Evolutionary conservation across 1,140 invertebrate genomes (phyloP).

Genomic region (Cecropterus lyciades): DNA sequence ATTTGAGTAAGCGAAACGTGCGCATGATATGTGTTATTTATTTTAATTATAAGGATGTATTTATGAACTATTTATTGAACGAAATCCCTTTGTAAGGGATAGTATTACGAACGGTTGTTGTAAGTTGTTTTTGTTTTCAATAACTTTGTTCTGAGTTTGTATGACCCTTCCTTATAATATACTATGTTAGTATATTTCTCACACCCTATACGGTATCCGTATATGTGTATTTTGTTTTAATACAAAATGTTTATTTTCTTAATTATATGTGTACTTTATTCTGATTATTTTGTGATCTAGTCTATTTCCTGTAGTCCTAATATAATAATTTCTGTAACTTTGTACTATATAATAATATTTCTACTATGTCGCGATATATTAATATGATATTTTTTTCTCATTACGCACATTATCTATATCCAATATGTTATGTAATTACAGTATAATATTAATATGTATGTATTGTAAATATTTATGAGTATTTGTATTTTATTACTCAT

Average conservation of each 20-base stretch:
- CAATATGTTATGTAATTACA: no score
- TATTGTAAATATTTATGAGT: no score
- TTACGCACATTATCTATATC: no score
- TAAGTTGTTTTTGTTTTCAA: conserved; percentile 71
- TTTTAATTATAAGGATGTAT: conserved; percentile 70
- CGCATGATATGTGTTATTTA: conserved; percentile 57
- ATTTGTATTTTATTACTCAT: no score
- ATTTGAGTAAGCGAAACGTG: conserved; percentile 36
- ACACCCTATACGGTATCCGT: conserved; percentile 81
- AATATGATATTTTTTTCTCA: conserved; percentile 21
- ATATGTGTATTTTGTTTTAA: conserved; percentile 74
- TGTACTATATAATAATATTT: conserved; percentile 36
- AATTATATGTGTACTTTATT: conserved; percentile 38
- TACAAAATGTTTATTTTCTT: conserved; percentile 54
- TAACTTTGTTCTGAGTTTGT: conserved; percentile 75
- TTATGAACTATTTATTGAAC: conserved; percentile 63
- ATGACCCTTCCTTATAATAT: conserved; percentile 67
- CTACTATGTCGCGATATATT: conserved; percentile 25
- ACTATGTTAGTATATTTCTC: conserved; percentile 79
- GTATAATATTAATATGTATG: no score
- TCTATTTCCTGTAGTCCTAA: conserved; percentile 63
- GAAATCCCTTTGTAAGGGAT: conserved; percentile 67
- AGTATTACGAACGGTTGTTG: conserved; percentile 47
- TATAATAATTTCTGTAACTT: conserved; percentile 30
- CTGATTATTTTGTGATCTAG: conserved; percentile 56